Conservation (phyloP, 2,797 vertebrate genomes). For the Gymnocypris eckloni region DNA sequence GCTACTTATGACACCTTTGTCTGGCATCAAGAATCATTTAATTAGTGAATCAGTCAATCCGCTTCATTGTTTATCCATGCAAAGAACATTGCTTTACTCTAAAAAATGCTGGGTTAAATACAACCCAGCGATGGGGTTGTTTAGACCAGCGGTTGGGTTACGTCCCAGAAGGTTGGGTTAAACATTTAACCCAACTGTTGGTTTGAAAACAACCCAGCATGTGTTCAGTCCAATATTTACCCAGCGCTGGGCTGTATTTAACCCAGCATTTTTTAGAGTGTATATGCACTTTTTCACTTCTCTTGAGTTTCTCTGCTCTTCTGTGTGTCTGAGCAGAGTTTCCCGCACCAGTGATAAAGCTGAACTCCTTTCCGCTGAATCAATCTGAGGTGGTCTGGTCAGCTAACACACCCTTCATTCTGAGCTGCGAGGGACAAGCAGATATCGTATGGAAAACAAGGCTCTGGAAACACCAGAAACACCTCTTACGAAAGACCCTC, state of each 20-base stretch:
- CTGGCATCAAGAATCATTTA: not conserved
- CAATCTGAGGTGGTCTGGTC: slow-evolving; percentile 69
- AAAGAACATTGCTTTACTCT: not conserved
- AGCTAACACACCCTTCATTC: slow-evolving; percentile 64
- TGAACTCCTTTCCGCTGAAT: slow-evolving; percentile 62
- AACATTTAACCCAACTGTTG: too few relatives aligned
- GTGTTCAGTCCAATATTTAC: too few relatives aligned
- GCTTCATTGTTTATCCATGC: not conserved
- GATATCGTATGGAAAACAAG: slow-evolving; percentile 68
- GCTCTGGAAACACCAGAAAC: not conserved
- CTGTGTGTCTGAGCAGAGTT: slow-evolving; percentile 67
- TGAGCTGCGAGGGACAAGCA: slow-evolving; percentile 73
- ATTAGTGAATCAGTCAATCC: not conserved
- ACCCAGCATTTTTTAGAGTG: too few relatives aligned
- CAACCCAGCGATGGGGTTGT: too few relatives aligned
- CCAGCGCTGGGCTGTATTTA: too few relatives aligned
- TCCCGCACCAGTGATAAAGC: slow-evolving; percentile 71
- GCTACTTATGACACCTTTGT: not conserved
- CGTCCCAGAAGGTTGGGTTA: too few relatives aligned
- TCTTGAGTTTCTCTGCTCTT: slow-evolving; percentile 15
- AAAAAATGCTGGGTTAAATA: too few relatives aligned
- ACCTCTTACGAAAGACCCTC: slow-evolving; percentile 22
- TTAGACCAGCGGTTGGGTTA: too few relatives aligned
- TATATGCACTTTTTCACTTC: not conserved
- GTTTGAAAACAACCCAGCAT: too few relatives aligned